These are phyloP conservation scores for Hyppa rectilinea DNA, from an alignment of 2,888 invertebrate genomes.

Conservation along the genomic window DNA sequence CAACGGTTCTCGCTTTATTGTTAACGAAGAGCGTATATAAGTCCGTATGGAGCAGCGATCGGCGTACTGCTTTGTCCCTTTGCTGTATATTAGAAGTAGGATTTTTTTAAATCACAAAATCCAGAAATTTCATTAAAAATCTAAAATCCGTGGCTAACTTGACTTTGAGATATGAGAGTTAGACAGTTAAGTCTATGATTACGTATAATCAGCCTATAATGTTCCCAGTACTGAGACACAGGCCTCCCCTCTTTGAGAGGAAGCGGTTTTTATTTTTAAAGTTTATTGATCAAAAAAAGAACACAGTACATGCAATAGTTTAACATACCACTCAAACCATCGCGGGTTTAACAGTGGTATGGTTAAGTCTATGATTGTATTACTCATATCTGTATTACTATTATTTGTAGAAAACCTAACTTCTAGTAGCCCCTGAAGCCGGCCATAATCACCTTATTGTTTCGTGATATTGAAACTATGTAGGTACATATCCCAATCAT, in stretches of 20 bases:
- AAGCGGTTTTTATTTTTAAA: too few species aligned
- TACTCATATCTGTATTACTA: not conserved
- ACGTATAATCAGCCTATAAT: too few species aligned
- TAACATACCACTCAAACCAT: too few species aligned
- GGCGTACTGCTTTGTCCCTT: not conserved
- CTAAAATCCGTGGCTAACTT: not conserved
- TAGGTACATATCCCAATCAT: constrained; percentile 18
- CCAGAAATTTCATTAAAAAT: not conserved
- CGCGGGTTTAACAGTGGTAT: too few species aligned
- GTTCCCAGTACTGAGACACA: too few species aligned
- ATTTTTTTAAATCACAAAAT: not conserved
- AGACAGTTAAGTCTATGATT: too few species aligned
- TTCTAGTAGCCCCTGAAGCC: not conserved
- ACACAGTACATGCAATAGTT: too few species aligned
- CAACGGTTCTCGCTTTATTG: not conserved
- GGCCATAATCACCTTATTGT: not conserved
- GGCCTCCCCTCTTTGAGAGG: too few species aligned
- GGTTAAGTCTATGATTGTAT: not conserved
- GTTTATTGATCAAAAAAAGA: too few species aligned
- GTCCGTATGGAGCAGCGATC: not conserved
- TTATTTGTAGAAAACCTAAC: not conserved
- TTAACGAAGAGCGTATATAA: not conserved
- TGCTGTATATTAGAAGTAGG: not conserved
- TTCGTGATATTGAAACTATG: constrained; percentile 1
- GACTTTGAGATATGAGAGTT: not conserved